phyloP scores from a whole-genome alignment of 1,140 invertebrate species.

The Zaprionus camerounensis region DNA sequence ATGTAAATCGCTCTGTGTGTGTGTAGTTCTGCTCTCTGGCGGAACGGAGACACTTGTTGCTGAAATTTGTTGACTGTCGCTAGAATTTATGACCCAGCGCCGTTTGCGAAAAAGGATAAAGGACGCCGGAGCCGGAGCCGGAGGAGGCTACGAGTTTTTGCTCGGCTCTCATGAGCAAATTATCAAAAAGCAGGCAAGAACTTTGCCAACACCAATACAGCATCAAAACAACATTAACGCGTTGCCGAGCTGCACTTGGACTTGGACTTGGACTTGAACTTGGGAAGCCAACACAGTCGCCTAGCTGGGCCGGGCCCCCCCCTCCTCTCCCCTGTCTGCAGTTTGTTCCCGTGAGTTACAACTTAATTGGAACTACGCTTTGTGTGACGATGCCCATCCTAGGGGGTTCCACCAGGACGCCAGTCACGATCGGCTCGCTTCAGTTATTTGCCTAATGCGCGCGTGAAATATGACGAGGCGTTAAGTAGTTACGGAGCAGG shows the following conservation, averaged over 20 bases:
- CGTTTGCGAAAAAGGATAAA: slow-evolving; percentile 32
- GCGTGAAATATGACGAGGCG: slow-evolving; percentile 77
- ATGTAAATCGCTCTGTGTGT: slow-evolving; percentile 2
- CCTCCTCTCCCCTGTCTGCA: slow-evolving; percentile 4
- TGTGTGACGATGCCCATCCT: slow-evolving; percentile 31
- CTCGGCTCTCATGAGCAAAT: slow-evolving; percentile 51
- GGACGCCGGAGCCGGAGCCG: slow-evolving; percentile 13
- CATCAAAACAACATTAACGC: slow-evolving; percentile 79
- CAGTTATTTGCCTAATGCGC: slow-evolving; percentile 68
- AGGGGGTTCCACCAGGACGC: slow-evolving; percentile 19
- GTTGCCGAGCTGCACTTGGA: slow-evolving; percentile 14
- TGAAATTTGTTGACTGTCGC: slow-evolving; percentile 82
- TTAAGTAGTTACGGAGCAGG: slow-evolving; percentile 71
- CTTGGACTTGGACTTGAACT: slow-evolving; percentile 30
- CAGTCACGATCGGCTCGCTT: slow-evolving; percentile 78
- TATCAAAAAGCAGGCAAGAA: slow-evolving; percentile 56
- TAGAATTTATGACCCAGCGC: slow-evolving; percentile 78
- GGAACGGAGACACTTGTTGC: slow-evolving; percentile 79
- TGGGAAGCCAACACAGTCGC: slow-evolving; percentile 1
- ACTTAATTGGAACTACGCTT: slow-evolving; percentile 79
- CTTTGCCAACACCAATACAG: slow-evolving; percentile 56
- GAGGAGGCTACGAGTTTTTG: slow-evolving; percentile 45
- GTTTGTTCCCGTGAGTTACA: slow-evolving; percentile 69
- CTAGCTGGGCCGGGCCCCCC: too few relatives aligned
- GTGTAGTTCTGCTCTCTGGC: not conserved